Evolutionary conservation across 2,797 vertebrate species (phyloP), one percentile per base, ranked within the genome.

Genomic region (Smutsia temminckii): DNA sequence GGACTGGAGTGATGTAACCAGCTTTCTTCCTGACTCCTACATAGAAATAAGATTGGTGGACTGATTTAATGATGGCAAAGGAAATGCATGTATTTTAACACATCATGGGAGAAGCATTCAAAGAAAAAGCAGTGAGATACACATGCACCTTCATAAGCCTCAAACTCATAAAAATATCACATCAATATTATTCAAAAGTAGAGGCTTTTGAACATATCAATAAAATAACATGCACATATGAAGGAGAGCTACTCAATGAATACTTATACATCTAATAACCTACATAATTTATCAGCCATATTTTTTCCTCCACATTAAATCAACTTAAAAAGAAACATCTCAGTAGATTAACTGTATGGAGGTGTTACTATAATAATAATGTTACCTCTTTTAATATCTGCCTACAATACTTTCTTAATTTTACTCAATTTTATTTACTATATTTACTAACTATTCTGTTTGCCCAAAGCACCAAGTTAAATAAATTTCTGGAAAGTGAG

Each of bases 1-100:
- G 99, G 4, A 99, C 99, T 0, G 99, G 99, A 0, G 99, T 99
- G 98, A 99, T 99, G 96, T 98, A 99, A 91, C 99, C 98, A 0
- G 99, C 99, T 98, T 99, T 99, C 98, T 99, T 99, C 92, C 97
- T 98, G 69, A 99, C 99, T 13, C 98, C 99, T 99, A 96, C 3
- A 84, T 1, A 68, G 34, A 92, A 93, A 87, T 68, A 71, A 78
- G 68, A 93, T 6, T 79, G 85, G 25, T 8, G 80, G 46, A 37
- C 49, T 64, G 61, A 51, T 81, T 93, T 79, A 86, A 11, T 63
- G 25, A 75, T 3, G 32, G 40, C 32, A 90, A 93, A 93, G 61
- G 21, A 74, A 63, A 57, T 6, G 11, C 21, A 37, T n/a, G 11
- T 59, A 75, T 68, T 83, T 92, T 84, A 88, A 72, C 40, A 77